Percentiles rank a stretch among this genome's conserved stretches.
These are phyloP conservation scores for Melangyna quadrimaculata DNA, from an alignment of 2,888 invertebrate genomes.

Conservation along the genomic window DNA sequence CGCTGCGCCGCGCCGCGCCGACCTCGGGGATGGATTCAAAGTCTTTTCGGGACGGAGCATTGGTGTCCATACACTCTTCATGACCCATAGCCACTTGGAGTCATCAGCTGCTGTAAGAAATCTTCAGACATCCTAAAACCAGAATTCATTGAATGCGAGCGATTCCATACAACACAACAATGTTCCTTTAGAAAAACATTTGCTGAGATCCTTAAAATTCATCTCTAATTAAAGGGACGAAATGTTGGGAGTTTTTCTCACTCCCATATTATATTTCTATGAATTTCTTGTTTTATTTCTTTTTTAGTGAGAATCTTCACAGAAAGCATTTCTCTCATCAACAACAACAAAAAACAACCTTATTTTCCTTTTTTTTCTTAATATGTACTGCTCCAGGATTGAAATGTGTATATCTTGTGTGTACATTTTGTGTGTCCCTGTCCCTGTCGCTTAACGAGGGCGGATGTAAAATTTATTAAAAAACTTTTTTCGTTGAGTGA, in stretches of 20 bases:
- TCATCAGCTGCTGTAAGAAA: no score
- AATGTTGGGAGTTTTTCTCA: constrained; percentile 45
- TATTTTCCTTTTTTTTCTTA: not conserved
- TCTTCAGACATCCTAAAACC: no score
- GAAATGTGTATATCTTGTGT: constrained; percentile 51
- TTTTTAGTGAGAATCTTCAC: constrained; percentile 47
- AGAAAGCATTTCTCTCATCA: constrained; percentile 29
- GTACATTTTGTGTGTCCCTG: constrained; percentile 47
- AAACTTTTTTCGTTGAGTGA: constrained; percentile 66
- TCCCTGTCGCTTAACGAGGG: constrained; percentile 45
- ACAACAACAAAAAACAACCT: not conserved
- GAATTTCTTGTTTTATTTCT: not conserved
- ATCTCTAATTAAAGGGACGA: constrained; percentile 69
- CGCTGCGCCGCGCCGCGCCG: no score
- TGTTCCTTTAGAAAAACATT: not conserved
- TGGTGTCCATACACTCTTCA: no score
- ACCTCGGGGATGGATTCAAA: no score
- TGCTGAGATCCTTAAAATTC: constrained; percentile 58
- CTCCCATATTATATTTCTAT: constrained; percentile 15
- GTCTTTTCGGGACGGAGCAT: no score
- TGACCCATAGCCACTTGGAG: no score
- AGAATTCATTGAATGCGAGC: not conserved
- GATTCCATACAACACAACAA: not conserved
- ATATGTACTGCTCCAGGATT: constrained; percentile 13
- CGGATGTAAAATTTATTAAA: constrained; percentile 63